Percentiles rank a stretch among this genome's conserved stretches.
phyloP scores from a whole-genome alignment of 2,797 vertebrate genomes.

The Heliangelus exortis region DNA sequence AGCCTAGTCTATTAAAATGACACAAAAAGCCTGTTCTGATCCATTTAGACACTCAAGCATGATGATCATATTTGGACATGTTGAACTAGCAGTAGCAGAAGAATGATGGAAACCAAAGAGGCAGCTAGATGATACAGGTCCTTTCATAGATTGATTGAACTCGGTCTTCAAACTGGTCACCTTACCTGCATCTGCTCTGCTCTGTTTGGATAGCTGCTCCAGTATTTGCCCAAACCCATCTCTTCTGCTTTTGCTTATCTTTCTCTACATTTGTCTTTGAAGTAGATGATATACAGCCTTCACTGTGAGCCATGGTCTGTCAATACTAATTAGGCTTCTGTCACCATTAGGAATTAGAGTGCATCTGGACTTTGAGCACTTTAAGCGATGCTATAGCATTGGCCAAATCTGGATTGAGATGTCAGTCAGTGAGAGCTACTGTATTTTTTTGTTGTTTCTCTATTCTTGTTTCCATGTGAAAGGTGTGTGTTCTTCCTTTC shows the following conservation, averaged over 20 bases:
- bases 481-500: background rate
- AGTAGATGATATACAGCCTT: constrained; percentile 23
- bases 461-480: background rate
- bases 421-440: background rate
- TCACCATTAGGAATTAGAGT: background rate
- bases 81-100: background rate
- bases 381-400: background rate
- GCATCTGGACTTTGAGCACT: background rate
- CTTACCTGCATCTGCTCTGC: constrained; percentile 3
- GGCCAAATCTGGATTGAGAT: background rate
- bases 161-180: background rate
- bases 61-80: background rate
- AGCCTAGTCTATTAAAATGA: background rate
- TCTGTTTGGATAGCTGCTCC: constrained; percentile 22
- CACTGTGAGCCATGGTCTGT: constrained; percentile 1
- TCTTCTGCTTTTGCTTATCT: background rate
- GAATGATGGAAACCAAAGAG: background rate
- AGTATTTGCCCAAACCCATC: constrained; percentile 10
- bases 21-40: background rate
- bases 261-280: background rate
- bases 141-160: background rate
- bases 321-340: constrained; percentile 27
- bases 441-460: background rate
- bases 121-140: background rate
- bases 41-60: background rate